phyloP scores from a whole-genome alignment of 1,140 invertebrate species.

The Brachionus rotundiformis region DNA sequence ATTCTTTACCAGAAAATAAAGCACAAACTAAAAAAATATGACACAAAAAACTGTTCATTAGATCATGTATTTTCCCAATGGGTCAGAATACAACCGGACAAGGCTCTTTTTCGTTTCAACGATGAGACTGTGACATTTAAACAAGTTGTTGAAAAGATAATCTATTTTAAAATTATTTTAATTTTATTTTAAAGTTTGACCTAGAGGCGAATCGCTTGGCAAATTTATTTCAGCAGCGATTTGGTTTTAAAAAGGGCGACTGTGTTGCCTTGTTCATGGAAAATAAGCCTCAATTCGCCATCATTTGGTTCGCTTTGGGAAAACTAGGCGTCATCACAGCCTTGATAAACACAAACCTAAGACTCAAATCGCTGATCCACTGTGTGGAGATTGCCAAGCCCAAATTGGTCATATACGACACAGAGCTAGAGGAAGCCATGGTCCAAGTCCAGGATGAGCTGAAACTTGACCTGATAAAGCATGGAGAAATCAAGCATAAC shows the following conservation, averaged over 20 bases:
- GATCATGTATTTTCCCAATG: conserved; percentile 23
- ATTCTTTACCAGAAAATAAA: neutral
- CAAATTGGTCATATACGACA: conserved; percentile 73
- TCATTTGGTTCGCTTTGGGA: conserved; percentile 82
- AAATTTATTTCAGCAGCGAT: conserved; percentile 21
- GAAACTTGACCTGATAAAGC: conserved; percentile 5
- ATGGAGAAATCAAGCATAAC: neutral
- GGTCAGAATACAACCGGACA: conserved; percentile 40
- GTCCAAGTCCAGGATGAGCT: neutral
- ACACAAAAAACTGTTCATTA: conserved; percentile 10
- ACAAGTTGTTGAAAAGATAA: no score
- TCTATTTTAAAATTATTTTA: neutral
- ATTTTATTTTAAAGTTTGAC: conserved; percentile 7
- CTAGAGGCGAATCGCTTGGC: conserved; percentile 25
- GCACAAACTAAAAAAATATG: neutral
- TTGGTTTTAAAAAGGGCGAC: conserved; percentile 68
- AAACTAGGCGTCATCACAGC: conserved; percentile 82
- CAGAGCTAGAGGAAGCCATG: conserved; percentile 22
- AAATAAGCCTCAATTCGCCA: conserved; percentile 76
- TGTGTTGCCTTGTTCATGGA: conserved; percentile 83
- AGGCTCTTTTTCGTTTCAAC: neutral
- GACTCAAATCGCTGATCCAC: conserved; percentile 74
- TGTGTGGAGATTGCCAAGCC: conserved; percentile 78
- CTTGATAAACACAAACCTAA: conserved; percentile 82
- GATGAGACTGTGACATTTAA: conserved; percentile 16